Evolutionary conservation across 2,113 vertebrate species (phyloP), one percentile per base, ranked within the genome.

Genomic region (Rhabdomys dilectus): DNA sequence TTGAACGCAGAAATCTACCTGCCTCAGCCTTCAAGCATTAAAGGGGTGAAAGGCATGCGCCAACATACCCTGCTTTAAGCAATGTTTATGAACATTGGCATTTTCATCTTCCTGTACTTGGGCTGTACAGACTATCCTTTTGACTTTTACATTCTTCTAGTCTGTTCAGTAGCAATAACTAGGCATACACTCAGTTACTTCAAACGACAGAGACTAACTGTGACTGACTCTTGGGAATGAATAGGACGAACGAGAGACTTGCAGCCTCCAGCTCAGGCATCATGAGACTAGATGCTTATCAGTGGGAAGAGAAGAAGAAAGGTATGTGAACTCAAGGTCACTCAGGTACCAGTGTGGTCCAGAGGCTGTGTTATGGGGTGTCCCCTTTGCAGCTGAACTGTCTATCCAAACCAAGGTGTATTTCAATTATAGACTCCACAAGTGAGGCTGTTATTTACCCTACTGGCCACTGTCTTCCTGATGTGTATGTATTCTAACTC

Each of bases 81-180:
- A 60, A 89, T 11, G 29, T 91, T 88, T 70, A 85, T 86, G 31
- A 80, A n/a, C 51, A 19, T 34, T 60, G 29, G 12, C 42, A 11
- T 85, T 92, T 88, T 68, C n/a, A 13, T 88, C 42, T 85, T 85
- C 51, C 15, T 88, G 16, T 68, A 48, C 53, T 94, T 93, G 64
- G 53, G 88, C 64, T 85, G 22, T 76, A 72, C 85, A 86, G n/a
- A 76, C 39, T 85, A 66, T 60, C 58, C 10, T 31, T 92, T 39
- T 91, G 62, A 39, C 36, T 92, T 56, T 94, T 84, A 80, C 36
- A 85, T 87, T 51, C n/a, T 45, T 24, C 39, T 29, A 58, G n/a
- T 70, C 42, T 96, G 58, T 81, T 58, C 36, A 34, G 48, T 45
- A 77, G 84, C 84, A 87, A 81, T 53, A 96, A 93, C 87, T 31